Base-by-base conservation (phyloP, 2,888 invertebrate genomes). In the Aphodius sticticus region DNA sequence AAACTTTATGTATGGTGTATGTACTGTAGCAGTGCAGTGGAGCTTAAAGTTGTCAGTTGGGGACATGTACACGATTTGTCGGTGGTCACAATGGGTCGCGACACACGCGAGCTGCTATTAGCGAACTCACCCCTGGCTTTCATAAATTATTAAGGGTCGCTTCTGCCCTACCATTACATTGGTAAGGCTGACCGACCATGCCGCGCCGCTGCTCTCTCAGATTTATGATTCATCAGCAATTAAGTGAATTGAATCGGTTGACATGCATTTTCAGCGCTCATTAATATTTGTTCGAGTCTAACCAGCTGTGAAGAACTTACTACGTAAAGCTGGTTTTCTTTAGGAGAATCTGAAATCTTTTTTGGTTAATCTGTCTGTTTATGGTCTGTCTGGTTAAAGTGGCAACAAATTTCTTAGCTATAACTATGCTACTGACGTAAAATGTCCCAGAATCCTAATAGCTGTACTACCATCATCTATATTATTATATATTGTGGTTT, bases 91-190 rank as follows among this genome's bases (percentile, higher is more conserved):
- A 37, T 70, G 70, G 75, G 71, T 37, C 35, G 37, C 78, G 78
- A 12, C 35, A 80, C 83, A 83, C 83, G 83, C 82, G 79, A 83
- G 37, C 80, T 69, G 71, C 80, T 82, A 82, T 83, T 83, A 82
- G 80, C 80, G 77, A 80, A 79, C 77, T 81, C 79, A 81, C 83
- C 81, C 81, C 81, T 77, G 69, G 14, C 79, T 80, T 78, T 80
- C 78, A 81, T 83, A 78, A 82, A 83, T 82, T 82, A 82, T 83
- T 83, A 81, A 83, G 81, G 69, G 79, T 69, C 12, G 53, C 53
- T 53, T 53, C 53, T 53, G 53, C 53, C 69, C 78, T 70, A 80
- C 79, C 77, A 79, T 81, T 53, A 53, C 53, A 53, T 53, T 26
- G 53, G 53, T 53, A 53, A 53, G 81, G 76, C 71, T 38, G 71